Conservation (phyloP, 2,113 vertebrate genomes). For the Nyctibius bracteatus region DNA sequence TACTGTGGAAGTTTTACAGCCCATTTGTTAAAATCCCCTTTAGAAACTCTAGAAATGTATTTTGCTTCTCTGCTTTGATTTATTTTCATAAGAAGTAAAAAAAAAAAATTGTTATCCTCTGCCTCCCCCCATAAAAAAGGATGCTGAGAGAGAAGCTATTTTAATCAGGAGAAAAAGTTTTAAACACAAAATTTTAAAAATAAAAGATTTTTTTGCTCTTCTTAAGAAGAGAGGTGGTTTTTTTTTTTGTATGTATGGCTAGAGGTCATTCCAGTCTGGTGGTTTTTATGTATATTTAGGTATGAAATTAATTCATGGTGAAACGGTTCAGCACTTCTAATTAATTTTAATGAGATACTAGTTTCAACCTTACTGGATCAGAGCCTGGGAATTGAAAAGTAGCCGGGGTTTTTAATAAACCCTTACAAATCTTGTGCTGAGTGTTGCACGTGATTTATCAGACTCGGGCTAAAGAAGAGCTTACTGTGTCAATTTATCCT, state of each 20-base stretch:
- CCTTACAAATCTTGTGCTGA: background rate
- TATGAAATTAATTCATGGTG: conserved; percentile 42
- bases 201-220: background rate
- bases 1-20: background rate
- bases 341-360: conserved; percentile 57
- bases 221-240: background rate
- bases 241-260: background rate
- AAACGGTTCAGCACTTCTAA: conserved; percentile 54
- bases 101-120: background rate
- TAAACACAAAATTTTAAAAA: background rate
- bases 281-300: conserved; percentile 10
- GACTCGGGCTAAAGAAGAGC: background rate
- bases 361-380: conserved; percentile 33
- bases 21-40: background rate
- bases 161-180: background rate
- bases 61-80: background rate
- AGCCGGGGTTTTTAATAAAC: conserved; percentile 9
- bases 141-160: background rate
- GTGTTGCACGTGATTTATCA: background rate
- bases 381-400: conserved; percentile 14
- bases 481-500: background rate
- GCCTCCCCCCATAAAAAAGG: background rate
- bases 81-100: background rate
- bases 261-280: background rate
- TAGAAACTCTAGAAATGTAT: background rate